These are phyloP conservation scores for Musca domestica DNA, from an alignment of 1,140 invertebrate genomes.

Conservation along the genomic window DNA sequence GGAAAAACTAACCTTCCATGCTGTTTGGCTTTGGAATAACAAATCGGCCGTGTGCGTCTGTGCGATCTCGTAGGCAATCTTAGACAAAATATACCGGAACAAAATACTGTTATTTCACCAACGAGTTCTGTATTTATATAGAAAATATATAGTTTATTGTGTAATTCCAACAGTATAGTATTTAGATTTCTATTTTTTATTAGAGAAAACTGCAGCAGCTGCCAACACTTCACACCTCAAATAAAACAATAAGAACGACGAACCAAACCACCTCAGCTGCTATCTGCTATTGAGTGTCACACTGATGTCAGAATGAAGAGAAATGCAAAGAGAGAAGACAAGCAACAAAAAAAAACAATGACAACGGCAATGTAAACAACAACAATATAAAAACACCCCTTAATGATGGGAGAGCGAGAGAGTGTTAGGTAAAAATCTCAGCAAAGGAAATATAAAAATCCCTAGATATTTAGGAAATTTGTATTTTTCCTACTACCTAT, in stretches of 20 bases:
- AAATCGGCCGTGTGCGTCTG: not conserved
- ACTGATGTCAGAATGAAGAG: constrained; percentile 12
- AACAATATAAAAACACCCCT: not conserved
- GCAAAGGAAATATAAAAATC: too few relatives aligned
- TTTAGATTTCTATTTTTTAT: not conserved
- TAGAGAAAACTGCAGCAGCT: not conserved
- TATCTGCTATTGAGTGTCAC: not conserved
- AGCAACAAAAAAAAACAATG: not conserved
- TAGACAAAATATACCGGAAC: too few relatives aligned
- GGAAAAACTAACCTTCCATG: constrained; percentile 21
- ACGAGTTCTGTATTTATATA: too few relatives aligned
- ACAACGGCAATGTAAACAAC: not conserved
- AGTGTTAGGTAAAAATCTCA: too few relatives aligned
- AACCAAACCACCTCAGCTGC: not conserved
- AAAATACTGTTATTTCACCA: too few relatives aligned
- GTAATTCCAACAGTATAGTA: too few relatives aligned
- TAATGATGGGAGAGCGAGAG: not conserved
- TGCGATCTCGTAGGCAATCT: too few relatives aligned
- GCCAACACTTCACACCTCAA: constrained; percentile 9
- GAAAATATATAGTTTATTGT: too few relatives aligned
- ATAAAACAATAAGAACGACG: constrained; percentile 3
- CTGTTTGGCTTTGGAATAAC: not conserved
- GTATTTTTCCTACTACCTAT: too few relatives aligned
- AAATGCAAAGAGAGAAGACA: not conserved
- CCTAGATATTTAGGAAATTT: too few relatives aligned